Conservation (phyloP, 1,140 invertebrate species). For the Platyscapa corneri region DNA sequence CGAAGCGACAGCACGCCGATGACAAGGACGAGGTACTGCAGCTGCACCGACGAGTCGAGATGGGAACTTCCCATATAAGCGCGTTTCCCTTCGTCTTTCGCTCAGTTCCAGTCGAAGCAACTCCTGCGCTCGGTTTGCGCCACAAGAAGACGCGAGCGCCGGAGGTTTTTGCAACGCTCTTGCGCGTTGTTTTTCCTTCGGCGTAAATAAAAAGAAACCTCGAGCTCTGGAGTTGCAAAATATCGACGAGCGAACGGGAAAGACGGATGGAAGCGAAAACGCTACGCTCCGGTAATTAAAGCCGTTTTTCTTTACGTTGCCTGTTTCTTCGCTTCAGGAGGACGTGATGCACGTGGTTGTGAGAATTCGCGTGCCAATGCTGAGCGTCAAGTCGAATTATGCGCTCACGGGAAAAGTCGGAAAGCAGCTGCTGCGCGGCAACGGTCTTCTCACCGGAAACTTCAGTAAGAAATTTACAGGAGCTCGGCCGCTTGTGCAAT, state of each 20-base stretch:
- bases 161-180: neutral
- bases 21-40: slow-evolving; percentile 61
- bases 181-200: neutral
- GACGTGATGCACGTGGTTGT: slow-evolving; percentile 70
- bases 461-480: slow-evolving; percentile 66
- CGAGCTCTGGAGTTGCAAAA: neutral
- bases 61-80: neutral
- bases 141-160: too few relatives aligned
- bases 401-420: slow-evolving; percentile 67
- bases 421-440: slow-evolving; percentile 64
- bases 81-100: neutral
- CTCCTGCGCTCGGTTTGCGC: neutral
- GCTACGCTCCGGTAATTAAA: neutral
- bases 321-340: slow-evolving; percentile 61
- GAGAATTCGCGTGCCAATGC: slow-evolving; percentile 65
- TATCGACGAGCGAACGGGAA: neutral
- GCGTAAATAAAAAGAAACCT: neutral
- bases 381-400: slow-evolving; percentile 67
- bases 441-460: slow-evolving; percentile 64
- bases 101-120: neutral
- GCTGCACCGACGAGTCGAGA: neutral
- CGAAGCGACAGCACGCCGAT: slow-evolving; percentile 64
- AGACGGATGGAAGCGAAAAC: neutral
- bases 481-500: neutral
- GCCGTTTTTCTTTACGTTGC: slow-evolving; percentile 27